A percentile compares a stretch with the other conserved stretches of the same genome.
Evolutionary conservation across 2,888 invertebrate genomes (phyloP).

Genomic region (Platynereis dumerilii): DNA sequence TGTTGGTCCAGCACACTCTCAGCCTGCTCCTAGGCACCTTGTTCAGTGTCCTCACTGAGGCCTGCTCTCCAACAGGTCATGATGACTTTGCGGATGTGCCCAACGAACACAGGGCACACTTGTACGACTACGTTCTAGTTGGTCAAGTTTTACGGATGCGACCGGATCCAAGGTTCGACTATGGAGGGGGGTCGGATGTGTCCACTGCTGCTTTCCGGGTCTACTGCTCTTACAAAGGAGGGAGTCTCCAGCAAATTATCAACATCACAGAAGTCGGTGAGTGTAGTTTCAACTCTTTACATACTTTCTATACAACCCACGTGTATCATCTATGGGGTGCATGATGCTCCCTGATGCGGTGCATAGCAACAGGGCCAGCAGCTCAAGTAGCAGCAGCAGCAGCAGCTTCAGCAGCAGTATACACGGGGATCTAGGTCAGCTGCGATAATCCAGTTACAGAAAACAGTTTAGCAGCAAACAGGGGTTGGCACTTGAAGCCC

Average conservation of each 20-base stretch:
- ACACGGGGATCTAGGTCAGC: too few species aligned
- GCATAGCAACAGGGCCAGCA: too few species aligned
- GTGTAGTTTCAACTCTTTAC: background rate
- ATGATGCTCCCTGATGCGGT: too few species aligned
- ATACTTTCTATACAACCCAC: too few species aligned
- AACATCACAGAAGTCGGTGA: slow-evolving; percentile 27
- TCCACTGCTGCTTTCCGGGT: slow-evolving; percentile 20
- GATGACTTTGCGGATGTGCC: slow-evolving; percentile 4
- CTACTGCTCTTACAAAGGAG: slow-evolving; percentile 23
- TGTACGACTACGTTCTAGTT: slow-evolving; percentile 6
- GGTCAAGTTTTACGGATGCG: slow-evolving; percentile 8
- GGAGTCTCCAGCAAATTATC: background rate
- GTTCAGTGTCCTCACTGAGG: background rate
- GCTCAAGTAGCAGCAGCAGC: too few species aligned
- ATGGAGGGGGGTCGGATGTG: background rate
- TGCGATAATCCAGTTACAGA: too few species aligned
- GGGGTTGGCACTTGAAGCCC: too few species aligned
- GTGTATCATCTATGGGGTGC: too few species aligned
- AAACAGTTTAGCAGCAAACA: too few species aligned
- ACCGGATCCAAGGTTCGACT: slow-evolving; percentile 7
- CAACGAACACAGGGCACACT: slow-evolving; percentile 10
- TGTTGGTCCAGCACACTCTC: too few species aligned
- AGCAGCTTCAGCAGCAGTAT: too few species aligned
- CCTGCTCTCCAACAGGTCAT: slow-evolving; percentile 14
- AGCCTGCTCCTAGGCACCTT: background rate